These are phyloP conservation scores for Cyclophora punctaria DNA, from an alignment of 2,888 invertebrate genomes.

Conservation along the genomic window DNA sequence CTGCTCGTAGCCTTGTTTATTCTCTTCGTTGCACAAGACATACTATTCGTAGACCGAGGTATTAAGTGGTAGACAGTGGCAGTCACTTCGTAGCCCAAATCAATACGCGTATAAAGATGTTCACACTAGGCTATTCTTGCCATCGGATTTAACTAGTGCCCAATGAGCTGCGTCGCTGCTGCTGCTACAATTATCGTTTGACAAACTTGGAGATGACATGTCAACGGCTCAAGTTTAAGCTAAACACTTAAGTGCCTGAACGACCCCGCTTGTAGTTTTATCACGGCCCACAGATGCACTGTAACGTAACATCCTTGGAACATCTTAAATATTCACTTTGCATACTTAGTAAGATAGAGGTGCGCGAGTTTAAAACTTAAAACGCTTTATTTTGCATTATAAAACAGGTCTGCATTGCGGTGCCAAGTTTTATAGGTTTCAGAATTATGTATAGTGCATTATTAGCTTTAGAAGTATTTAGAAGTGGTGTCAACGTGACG, in stretches of 20 bases:
- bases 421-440: constrained; percentile 7
- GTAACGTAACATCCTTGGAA: constrained; percentile 21
- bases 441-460: neutral
- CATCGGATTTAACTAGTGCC: too few relatives aligned
- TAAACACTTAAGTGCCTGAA: constrained; percentile 44
- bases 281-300: constrained; percentile 48
- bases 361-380: constrained; percentile 39
- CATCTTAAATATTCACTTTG: constrained; percentile 57
- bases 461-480: constrained; percentile 6
- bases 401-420: constrained; percentile 28
- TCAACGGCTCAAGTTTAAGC: too few relatives aligned
- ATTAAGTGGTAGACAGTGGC: too few relatives aligned
- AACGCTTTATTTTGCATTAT: constrained; percentile 36
- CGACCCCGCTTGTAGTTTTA: constrained; percentile 47
- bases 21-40: too few relatives aligned
- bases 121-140: too few relatives aligned
- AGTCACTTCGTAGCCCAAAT: too few relatives aligned
- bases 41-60: too few relatives aligned
- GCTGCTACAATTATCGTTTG: too few relatives aligned
- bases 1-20: too few relatives aligned
- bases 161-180: too few relatives aligned
- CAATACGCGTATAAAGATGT: too few relatives aligned
- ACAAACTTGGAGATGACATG: too few relatives aligned
- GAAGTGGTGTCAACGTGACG: constrained; percentile 7
- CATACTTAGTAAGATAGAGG: constrained; percentile 43